Percentiles rank a stretch among this genome's conserved stretches.
phyloP scores from a whole-genome alignment of 2,888 invertebrate species.

The Ophion ellenae region DNA sequence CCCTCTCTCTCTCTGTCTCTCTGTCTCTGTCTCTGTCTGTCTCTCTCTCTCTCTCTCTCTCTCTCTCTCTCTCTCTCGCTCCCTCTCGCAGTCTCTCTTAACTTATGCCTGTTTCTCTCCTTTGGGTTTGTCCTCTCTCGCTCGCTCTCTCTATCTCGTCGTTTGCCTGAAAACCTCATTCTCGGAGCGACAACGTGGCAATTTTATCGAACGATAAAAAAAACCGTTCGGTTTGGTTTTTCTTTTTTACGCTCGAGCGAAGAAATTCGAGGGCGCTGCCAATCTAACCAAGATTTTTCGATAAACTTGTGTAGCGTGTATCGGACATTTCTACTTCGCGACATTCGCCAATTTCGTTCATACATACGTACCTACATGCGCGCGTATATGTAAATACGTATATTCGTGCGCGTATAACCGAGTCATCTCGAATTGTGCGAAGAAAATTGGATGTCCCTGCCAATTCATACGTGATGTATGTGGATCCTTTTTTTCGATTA shows the following conservation, averaged over 20 bases:
- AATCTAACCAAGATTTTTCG: slow-evolving; percentile 25
- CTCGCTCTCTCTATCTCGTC: slow-evolving; percentile 17
- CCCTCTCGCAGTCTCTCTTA: no score
- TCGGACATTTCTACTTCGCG: slow-evolving; percentile 27
- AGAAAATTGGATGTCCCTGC: slow-evolving; percentile 50
- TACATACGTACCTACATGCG: not conserved
- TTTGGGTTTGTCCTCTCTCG: not conserved
- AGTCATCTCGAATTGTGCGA: slow-evolving; percentile 28
- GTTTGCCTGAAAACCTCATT: slow-evolving; percentile 57
- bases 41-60: not conserved
- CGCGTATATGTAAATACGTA: slow-evolving; percentile 1
- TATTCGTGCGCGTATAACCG: not conserved
- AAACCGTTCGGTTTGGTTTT: slow-evolving; percentile 24
- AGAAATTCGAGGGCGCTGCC: not conserved
- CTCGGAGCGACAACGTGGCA: slow-evolving; percentile 32
- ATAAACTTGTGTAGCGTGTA: slow-evolving; percentile 32
- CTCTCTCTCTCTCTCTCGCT: not conserved
- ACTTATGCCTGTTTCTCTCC: no score
- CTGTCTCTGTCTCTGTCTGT: not conserved
- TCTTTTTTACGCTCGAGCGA: slow-evolving; percentile 20
- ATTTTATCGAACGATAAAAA: slow-evolving; percentile 59
- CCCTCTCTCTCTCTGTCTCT: not conserved
- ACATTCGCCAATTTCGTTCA: slow-evolving; percentile 41
- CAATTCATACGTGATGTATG: slow-evolving; percentile 21
- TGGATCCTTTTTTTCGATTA: slow-evolving; percentile 24